phyloP scores from a whole-genome alignment of 2,113 vertebrate genomes.

The Leucosticte australis region DNA sequence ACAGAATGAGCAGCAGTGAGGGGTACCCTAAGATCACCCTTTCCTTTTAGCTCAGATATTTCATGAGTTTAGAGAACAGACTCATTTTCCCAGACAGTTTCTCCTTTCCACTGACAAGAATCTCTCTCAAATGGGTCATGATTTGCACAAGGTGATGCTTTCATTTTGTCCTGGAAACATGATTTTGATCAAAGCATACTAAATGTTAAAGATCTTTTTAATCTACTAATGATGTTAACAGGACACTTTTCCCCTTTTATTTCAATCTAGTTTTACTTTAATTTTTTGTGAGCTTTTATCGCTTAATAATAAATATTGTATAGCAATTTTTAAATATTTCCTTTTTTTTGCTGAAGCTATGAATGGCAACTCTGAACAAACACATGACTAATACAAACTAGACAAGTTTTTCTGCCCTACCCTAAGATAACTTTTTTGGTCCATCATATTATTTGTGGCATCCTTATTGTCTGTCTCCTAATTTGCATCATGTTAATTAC shows the following conservation, averaged over 20 bases:
- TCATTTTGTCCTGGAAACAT: background rate
- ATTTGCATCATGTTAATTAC: slow-evolving; percentile 21
- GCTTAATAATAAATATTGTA: background rate
- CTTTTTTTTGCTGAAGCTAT: background rate
- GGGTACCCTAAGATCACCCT: background rate
- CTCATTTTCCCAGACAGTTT: background rate
- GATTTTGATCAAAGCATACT: background rate
- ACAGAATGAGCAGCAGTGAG: background rate
- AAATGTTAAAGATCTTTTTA: background rate
- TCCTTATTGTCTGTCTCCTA: background rate
- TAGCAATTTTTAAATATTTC: background rate
- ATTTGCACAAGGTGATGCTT: background rate
- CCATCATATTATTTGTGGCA: background rate
- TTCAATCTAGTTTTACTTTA: background rate
- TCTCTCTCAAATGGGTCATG: background rate
- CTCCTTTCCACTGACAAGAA: background rate
- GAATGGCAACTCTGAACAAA: background rate
- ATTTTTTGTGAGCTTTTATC: background rate
- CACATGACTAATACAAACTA: background rate
- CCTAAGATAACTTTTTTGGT: background rate
- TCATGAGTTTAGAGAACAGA: background rate
- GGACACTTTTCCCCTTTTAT: background rate
- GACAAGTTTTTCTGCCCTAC: background rate
- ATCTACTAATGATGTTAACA: background rate
- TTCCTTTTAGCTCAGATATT: background rate